These are phyloP conservation scores for Auanema sp. DNA, from an alignment of 2,888 invertebrate species.

Conservation along the genomic window DNA sequence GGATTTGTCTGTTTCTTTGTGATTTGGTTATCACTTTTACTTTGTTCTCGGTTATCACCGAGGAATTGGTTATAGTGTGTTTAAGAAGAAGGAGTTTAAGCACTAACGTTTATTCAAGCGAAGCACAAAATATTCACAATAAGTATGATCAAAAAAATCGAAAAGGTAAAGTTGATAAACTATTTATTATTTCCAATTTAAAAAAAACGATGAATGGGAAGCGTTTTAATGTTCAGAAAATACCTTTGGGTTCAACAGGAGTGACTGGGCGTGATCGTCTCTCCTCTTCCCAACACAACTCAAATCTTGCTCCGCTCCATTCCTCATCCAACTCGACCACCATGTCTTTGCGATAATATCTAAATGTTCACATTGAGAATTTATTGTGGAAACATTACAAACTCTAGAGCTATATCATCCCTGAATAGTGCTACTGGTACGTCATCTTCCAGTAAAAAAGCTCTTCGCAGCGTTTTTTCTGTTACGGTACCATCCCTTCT, in stretches of 20 bases:
- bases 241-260: conserved; percentile 8
- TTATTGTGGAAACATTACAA: conserved; percentile 28
- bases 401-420: conserved; percentile 24
- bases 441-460: conserved; percentile 30
- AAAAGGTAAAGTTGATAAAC: conserved; percentile 33
- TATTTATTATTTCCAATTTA: conserved; percentile 23
- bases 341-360: conserved; percentile 22
- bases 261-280: conserved; percentile 26
- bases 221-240: conserved; percentile 9
- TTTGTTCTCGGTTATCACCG: no score
- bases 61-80: no score
- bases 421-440: conserved; percentile 30
- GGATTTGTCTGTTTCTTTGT: no score
- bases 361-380: conserved; percentile 27
- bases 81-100: no score
- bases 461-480: conserved; percentile 21
- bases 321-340: conserved; percentile 24
- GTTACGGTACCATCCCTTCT: conserved; percentile 24
- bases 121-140: no score
- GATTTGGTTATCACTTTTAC: no score
- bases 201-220: conserved; percentile 25
- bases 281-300: conserved; percentile 30
- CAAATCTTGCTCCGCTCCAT: conserved; percentile 30
- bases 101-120: no score
- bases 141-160: no score